Base-by-base conservation (phyloP, 2,888 invertebrate species). In the Baronia brevicornis region DNA sequence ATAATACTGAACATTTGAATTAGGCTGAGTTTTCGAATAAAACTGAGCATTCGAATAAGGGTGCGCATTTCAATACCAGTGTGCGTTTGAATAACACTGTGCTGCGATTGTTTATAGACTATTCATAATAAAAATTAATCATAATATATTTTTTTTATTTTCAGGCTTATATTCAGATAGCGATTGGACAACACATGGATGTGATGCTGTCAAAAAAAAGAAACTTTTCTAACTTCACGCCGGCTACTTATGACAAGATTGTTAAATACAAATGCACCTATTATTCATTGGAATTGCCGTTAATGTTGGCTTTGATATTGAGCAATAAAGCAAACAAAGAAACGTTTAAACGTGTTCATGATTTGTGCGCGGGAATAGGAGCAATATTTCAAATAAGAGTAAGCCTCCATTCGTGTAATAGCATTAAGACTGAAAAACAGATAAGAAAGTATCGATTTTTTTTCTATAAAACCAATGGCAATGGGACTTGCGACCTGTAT, bases 341-440 rank as follows among this genome's bases (percentile, higher is more conserved):
- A 56, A 84, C 89, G 44, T 91, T 91, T 52, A 73, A 89, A 12
- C 90, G 91, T 59, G 91, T 91, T 0, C 90, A 91, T 62, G 88
- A 88, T 0, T 90, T 96, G 44, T 72, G 94, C 1, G 57, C 93
- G 12, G 90, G 94, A 67, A 93, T 96, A 86, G 96, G 96, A 4
- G 90, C 91, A 46, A 91, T 93, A 51, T 96, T 90, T 63, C 96
- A 96, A 86, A 90, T 93, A 2, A 93, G 92, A 77, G 92, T 88
- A 54, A 70, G 72, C 41, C 66, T 68, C 7, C 5, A 12, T n/a
- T n/a, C n/a, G n/a, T n/a, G n/a, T n/a, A n/a, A n/a, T n/a, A n/a
- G n/a, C n/a, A n/a, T n/a, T n/a, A n/a, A n/a, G n/a, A n/a, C n/a
- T n/a, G n/a, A n/a, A n/a, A n/a, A n/a, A n/a, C n/a, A n/a, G n/a